Evolutionary conservation across 92 coral and sea anemone species (phyloP).

Genomic region (Parazoanthus darwini): DNA sequence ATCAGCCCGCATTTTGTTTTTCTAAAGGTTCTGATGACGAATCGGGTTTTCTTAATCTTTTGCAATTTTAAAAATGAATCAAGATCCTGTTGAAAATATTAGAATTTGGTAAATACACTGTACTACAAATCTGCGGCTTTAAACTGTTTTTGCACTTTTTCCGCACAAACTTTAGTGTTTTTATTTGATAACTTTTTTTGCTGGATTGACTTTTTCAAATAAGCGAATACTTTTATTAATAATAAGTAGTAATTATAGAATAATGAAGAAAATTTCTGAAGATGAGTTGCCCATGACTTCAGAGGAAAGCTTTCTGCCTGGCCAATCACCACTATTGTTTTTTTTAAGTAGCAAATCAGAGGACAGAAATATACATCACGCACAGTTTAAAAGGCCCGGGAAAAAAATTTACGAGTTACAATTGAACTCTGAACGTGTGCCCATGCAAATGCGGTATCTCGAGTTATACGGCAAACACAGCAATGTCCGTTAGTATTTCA

Average conservation of each 20-base stretch:
- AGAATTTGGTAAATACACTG: background rate
- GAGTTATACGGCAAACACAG: background rate
- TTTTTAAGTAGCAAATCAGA: conserved; percentile 2
- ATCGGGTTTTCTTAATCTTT: background rate
- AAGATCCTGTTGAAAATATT: background rate
- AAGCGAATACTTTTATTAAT: too few species aligned
- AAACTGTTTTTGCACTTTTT: background rate
- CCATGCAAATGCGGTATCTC: background rate
- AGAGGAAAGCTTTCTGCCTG: conserved; percentile 5
- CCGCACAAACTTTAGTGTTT: background rate
- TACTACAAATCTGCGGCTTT: background rate
- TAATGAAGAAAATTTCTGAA: too few species aligned
- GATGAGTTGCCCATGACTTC: background rate
- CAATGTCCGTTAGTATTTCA: background rate
- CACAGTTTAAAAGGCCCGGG: too few species aligned
- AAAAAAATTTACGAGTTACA: background rate
- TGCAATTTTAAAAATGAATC: background rate
- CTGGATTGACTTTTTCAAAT: background rate
- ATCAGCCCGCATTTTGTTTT: background rate
- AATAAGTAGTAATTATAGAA: too few species aligned
- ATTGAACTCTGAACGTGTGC: background rate
- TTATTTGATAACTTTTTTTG: background rate
- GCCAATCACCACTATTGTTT: conserved; percentile 2
- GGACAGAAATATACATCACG: background rate
- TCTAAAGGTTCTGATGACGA: background rate